Evolutionary conservation across 2,113 vertebrate genomes (phyloP).

Genomic region (Hypomesus transpacificus): DNA sequence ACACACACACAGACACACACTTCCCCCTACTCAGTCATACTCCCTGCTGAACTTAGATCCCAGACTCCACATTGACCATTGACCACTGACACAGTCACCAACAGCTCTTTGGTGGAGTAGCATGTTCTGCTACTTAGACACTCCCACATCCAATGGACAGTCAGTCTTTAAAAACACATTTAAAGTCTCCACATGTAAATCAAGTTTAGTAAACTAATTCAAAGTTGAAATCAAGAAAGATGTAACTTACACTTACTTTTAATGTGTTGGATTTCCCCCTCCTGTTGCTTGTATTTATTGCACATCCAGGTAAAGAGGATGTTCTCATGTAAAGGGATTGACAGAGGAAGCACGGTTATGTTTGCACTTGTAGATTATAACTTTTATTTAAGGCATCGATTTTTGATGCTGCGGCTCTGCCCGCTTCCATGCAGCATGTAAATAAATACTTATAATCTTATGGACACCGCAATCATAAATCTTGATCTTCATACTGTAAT

Average conservation of each 20-base stretch:
- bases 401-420: slow-evolving; percentile 9
- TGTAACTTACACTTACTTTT: not conserved
- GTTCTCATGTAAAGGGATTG: slow-evolving; percentile 16
- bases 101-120: too few relatives aligned
- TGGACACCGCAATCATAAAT: not conserved
- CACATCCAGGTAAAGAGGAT: slow-evolving; percentile 5
- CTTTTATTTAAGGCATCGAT: not conserved
- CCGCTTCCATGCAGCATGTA: slow-evolving; percentile 19
- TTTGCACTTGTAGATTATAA: slow-evolving; percentile 23
- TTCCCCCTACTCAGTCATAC: not conserved
- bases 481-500: not conserved
- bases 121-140: too few relatives aligned
- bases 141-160: too few relatives aligned
- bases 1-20: not conserved
- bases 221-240: not conserved
- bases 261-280: not conserved
- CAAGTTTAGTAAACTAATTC: not conserved
- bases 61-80: not conserved
- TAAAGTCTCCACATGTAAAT: too few relatives aligned
- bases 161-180: too few relatives aligned
- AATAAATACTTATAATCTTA: slow-evolving; percentile 28
- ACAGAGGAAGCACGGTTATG: not conserved
- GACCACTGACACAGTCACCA: not conserved
- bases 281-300: slow-evolving; percentile 18
- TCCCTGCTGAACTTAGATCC: too few relatives aligned